Conservation (phyloP, 2,113 vertebrate genomes). For the Fulica atra region DNA sequence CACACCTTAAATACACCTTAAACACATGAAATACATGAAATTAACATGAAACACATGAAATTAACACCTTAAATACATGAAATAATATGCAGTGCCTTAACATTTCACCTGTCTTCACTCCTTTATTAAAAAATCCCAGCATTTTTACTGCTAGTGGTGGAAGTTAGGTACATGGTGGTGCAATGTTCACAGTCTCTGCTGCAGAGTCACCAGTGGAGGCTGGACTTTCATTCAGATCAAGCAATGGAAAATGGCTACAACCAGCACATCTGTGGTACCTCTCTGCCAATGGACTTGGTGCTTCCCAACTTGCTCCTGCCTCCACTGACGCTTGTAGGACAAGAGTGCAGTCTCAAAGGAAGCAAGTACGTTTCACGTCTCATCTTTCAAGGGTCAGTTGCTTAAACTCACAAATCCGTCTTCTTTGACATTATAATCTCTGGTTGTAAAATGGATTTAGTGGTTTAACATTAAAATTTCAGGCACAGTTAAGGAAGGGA, state of each 20-base stretch:
- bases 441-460: constrained; percentile 58
- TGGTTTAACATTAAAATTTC: constrained; percentile 62
- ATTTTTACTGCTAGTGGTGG: neutral
- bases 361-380: neutral
- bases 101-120: neutral
- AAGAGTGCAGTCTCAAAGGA: neutral
- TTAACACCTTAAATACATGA: neutral
- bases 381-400: constrained; percentile 19
- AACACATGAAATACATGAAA: neutral
- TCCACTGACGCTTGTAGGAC: fast-evolving
- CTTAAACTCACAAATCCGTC: constrained; percentile 56
- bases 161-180: neutral
- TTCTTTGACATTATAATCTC: constrained; percentile 50
- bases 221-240: neutral
- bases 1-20: neutral
- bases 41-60: too few relatives aligned
- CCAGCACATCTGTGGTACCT: neutral
- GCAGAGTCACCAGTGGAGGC: neutral
- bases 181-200: neutral
- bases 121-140: neutral
- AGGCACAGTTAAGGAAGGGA: constrained; percentile 46
- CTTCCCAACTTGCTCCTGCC: neutral
- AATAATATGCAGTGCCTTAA: neutral
- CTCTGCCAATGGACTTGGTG: neutral
- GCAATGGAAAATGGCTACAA: neutral